These are phyloP conservation scores for Poecilia wingei DNA, from an alignment of 2,797 vertebrate species.

Conservation along the genomic window DNA sequence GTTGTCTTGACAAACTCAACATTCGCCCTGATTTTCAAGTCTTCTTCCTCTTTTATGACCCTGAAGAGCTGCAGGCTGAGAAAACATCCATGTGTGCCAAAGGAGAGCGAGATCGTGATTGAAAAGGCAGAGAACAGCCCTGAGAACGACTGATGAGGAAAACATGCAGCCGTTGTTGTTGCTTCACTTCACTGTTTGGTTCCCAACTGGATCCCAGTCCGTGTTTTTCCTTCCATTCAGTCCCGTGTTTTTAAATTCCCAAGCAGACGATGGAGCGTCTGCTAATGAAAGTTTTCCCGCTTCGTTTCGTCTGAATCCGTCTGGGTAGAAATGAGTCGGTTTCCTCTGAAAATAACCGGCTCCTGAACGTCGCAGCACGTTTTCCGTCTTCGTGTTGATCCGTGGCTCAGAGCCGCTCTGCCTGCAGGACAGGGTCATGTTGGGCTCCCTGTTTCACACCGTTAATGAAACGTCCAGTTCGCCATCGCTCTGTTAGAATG, in stretches of 20 bases:
- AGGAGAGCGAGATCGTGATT: background rate
- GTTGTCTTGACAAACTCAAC: slow-evolving; percentile 39
- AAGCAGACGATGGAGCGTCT: background rate
- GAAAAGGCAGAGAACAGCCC: background rate
- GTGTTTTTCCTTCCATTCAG: no score
- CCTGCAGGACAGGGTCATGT: background rate
- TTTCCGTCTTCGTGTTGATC: background rate
- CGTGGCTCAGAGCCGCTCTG: background rate
- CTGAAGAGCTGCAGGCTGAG: slow-evolving; percentile 9
- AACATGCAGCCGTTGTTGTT: background rate
- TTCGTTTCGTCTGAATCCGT: background rate
- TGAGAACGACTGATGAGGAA: background rate
- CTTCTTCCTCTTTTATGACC: slow-evolving; percentile 22
- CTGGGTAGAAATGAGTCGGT: background rate
- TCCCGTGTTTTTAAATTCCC: background rate
- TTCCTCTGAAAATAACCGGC: background rate
- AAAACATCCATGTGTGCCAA: background rate
- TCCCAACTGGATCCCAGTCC: background rate
- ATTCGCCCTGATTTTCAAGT: slow-evolving; percentile 16
- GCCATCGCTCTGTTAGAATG: background rate
- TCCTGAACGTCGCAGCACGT: background rate
- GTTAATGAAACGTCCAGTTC: background rate
- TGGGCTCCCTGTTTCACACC: background rate
- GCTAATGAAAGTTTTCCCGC: background rate
- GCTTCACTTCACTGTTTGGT: background rate